A percentile compares a stretch with the other conserved stretches of the same genome.
phyloP scores from a whole-genome alignment of 2,113 vertebrate species.

The Gallinago paraguaiae region DNA sequence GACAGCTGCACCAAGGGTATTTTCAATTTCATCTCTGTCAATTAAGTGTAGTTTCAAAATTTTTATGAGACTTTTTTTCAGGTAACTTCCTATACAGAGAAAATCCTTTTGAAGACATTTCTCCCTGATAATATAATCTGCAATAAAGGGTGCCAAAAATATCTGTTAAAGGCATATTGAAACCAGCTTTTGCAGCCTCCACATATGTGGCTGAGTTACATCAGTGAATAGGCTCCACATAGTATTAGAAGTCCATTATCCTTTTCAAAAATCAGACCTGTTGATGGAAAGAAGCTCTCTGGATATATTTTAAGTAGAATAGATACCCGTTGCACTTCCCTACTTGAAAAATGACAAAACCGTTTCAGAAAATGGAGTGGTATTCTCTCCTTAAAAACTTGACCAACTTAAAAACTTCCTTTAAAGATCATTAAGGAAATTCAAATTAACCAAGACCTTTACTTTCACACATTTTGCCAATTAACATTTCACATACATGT shows the following conservation, averaged over 20 bases:
- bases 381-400: not conserved
- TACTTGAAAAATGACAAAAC: not conserved
- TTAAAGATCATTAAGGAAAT: not conserved
- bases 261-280: not conserved
- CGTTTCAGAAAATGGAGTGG: not conserved
- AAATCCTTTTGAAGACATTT: slow-evolving; percentile 14
- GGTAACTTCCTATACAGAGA: not conserved
- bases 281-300: not conserved
- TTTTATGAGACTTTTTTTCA: not conserved
- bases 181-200: not conserved
- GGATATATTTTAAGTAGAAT: not conserved
- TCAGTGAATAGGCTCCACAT: not conserved
- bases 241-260: slow-evolving; percentile 9
- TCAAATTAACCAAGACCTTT: not conserved
- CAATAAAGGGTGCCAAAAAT: slow-evolving; percentile 43
- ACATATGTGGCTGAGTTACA: not conserved
- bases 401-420: not conserved
- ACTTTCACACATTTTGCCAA: not conserved
- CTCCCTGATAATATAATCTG: not conserved
- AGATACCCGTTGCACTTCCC: not conserved
- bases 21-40: not conserved
- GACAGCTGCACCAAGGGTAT: not conserved
- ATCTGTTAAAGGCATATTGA: not conserved
- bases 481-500: not conserved
- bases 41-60: not conserved